Evolutionary conservation across 2,113 vertebrate genomes (phyloP).

Genomic region (Rattus rattus): DNA sequence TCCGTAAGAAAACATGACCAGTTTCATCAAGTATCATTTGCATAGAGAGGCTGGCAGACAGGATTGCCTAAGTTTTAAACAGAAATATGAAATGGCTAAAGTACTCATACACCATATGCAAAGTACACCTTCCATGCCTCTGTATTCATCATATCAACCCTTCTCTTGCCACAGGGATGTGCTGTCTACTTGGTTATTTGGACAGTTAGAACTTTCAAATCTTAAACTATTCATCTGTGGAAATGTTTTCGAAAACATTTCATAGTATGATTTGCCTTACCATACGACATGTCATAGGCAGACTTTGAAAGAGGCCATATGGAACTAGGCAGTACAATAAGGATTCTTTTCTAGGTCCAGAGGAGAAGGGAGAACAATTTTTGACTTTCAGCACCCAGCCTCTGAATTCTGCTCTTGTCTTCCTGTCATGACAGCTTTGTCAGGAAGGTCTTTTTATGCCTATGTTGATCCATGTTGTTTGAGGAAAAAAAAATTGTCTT

Average conservation of each 20-base stretch:
- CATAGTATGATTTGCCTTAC: not conserved
- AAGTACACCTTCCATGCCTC: not conserved
- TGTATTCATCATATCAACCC: not conserved
- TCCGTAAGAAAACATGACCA: conserved; percentile 45
- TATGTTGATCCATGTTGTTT: not conserved
- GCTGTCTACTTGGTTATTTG: not conserved
- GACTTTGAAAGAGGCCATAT: not conserved
- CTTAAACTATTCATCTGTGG: not conserved
- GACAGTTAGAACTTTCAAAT: conserved; percentile 24
- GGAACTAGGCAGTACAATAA: not conserved
- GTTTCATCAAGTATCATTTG: conserved; percentile 65
- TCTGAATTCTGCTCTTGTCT: not conserved
- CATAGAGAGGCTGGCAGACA: conserved; percentile 33
- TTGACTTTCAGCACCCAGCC: not conserved
- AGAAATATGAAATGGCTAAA: not conserved
- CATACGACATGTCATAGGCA: not conserved
- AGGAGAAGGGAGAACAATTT: not conserved
- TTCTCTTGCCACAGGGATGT: not conserved
- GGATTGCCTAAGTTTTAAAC: conserved; percentile 61
- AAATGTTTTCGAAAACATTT: not conserved
- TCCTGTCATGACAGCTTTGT: not conserved
- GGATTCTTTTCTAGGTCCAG: not conserved
- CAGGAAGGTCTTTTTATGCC: not conserved
- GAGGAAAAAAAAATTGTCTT: not conserved
- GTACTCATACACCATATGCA: not conserved